Conservation (phyloP, 2,113 vertebrate species). For the Thalassoma bifasciatum region DNA sequence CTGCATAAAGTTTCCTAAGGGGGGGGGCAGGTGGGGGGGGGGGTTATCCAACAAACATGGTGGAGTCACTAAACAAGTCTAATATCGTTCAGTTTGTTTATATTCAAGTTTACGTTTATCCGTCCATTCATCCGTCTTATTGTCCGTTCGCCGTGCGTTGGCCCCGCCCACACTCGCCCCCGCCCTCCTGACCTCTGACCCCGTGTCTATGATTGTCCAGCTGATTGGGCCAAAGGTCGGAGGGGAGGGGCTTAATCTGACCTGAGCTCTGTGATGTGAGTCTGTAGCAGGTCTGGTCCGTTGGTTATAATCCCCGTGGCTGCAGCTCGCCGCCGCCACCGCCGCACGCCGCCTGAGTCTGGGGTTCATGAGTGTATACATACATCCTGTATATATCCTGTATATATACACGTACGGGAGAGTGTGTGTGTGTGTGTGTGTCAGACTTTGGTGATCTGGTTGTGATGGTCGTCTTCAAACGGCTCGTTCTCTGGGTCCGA, state of each 20-base stretch:
- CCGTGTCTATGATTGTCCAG: slow-evolving; percentile 66
- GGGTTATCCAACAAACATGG: slow-evolving; percentile 41
- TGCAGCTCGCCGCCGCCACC: too few relatives aligned
- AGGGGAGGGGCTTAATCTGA: background rate
- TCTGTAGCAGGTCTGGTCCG: slow-evolving; percentile 37
- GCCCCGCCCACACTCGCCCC: slow-evolving; percentile 14
- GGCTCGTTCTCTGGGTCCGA: slow-evolving; percentile 98
- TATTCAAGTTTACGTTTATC: slow-evolving; percentile 65
- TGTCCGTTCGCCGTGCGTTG: background rate
- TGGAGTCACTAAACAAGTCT: slow-evolving; percentile 35
- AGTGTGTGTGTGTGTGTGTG: slow-evolving; percentile 54
- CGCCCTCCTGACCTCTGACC: background rate
- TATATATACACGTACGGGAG: background rate
- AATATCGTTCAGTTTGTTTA: slow-evolving; percentile 56
- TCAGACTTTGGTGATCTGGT: slow-evolving; percentile 98
- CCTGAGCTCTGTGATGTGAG: slow-evolving; percentile 32
- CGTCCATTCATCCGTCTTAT: slow-evolving; percentile 45
- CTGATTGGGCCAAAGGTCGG: slow-evolving; percentile 21
- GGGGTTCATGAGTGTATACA: slow-evolving; percentile 19
- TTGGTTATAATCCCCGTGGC: slow-evolving; percentile 31
- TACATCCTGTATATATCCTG: slow-evolving; percentile 12
- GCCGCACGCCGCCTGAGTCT: slow-evolving; percentile 8
- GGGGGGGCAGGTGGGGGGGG: background rate
- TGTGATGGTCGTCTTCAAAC: slow-evolving; percentile 95
- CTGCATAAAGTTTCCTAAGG: slow-evolving; percentile 32